These are phyloP conservation scores for Pandion haliaetus DNA, from an alignment of 2,113 vertebrate genomes.

Conservation along the genomic window DNA sequence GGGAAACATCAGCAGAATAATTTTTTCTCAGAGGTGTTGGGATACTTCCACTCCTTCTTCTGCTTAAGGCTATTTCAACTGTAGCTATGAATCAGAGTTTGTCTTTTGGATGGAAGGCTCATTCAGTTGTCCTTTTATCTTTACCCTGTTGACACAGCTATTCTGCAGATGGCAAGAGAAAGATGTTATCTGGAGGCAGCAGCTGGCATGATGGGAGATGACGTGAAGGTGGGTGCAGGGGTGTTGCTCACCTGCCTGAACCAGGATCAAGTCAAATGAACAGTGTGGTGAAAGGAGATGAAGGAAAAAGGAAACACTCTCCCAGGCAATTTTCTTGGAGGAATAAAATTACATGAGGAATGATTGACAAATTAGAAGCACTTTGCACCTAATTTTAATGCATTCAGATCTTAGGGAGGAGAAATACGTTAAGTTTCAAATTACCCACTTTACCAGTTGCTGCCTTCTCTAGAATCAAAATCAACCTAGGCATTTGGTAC, in stretches of 20 bases:
- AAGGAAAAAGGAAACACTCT: conserved; percentile 47
- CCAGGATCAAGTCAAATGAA: conserved; percentile 40
- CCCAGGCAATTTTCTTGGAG: conserved; percentile 65
- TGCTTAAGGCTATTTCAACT: background rate
- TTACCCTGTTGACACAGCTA: background rate
- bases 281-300: background rate
- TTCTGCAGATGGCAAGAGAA: background rate
- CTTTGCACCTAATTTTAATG: conserved; percentile 77
- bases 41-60: background rate
- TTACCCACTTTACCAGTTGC: conserved; percentile 69
- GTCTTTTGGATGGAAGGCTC: background rate
- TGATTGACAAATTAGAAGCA: conserved; percentile 81
- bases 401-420: conserved; percentile 60
- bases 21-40: background rate
- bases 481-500: conserved; percentile 64
- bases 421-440: conserved; percentile 75
- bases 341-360: conserved; percentile 61
- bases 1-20: background rate
- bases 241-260: conserved; percentile 11
- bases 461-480: conserved; percentile 75
- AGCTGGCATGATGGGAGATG: background rate
- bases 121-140: background rate
- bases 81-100: background rate
- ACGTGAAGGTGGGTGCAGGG: background rate
- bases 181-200: background rate